Evolutionary conservation across 2,888 invertebrate species (phyloP).

Genomic region (Ennomos fuscantarius): DNA sequence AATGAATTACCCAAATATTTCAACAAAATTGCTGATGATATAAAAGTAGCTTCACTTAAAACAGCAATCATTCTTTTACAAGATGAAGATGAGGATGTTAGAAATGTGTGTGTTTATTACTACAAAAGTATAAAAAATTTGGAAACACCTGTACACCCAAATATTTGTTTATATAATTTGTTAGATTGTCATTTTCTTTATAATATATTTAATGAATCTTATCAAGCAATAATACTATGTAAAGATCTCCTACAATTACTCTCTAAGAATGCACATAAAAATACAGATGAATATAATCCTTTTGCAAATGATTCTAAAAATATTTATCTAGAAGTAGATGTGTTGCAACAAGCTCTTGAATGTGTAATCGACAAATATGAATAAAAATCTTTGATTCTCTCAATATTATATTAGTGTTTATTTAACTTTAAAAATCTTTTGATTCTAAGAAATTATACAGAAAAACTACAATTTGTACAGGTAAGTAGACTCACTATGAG

Average conservation of each 20-base stretch:
- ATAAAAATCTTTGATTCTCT: slow-evolving; percentile 30
- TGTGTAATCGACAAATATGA: slow-evolving; percentile 42
- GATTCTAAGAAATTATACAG: no score
- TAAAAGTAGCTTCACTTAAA: slow-evolving; percentile 65
- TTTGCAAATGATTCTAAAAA: slow-evolving; percentile 80
- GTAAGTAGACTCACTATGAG: no score
- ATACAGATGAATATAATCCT: slow-evolving; percentile 72
- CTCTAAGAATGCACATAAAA: slow-evolving; percentile 41
- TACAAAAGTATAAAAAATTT: slow-evolving; percentile 53
- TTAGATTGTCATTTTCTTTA: slow-evolving; percentile 57
- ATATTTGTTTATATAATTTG: slow-evolving; percentile 62
- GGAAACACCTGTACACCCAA: slow-evolving; percentile 54
- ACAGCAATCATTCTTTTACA: slow-evolving; percentile 76
- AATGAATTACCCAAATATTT: slow-evolving; percentile 66
- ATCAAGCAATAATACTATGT: slow-evolving; percentile 48
- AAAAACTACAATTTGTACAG: no score
- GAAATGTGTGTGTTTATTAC: slow-evolving; percentile 66
- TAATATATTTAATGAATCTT: slow-evolving; percentile 45
- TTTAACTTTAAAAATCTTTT: no score
- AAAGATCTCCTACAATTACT: slow-evolving; percentile 50
- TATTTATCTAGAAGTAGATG: slow-evolving; percentile 76
- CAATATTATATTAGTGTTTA: slow-evolving; percentile 15
- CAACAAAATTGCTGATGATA: slow-evolving; percentile 48
- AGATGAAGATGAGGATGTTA: slow-evolving; percentile 83
- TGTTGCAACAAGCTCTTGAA: slow-evolving; percentile 55